Base-by-base conservation (phyloP, 2,888 invertebrate genomes). In the Dendrolimus houi region DNA sequence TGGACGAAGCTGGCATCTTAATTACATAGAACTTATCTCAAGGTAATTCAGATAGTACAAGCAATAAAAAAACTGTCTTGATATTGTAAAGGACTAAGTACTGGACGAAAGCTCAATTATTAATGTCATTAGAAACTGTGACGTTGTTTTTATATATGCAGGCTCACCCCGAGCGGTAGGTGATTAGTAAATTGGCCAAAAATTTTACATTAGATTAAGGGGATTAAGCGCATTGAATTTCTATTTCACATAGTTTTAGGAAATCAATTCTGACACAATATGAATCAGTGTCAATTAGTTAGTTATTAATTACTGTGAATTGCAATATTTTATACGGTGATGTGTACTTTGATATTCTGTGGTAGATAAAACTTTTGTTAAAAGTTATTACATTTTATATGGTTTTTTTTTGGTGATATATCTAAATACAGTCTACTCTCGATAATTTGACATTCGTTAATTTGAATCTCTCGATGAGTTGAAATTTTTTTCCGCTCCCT, bases 111-210 rank as follows among this genome's bases (percentile, higher is more conserved):
- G 73, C 62, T 68, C 59, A 63, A 69, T 56, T 60, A 64, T 64
- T 65, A 72, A 70, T 81, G 68, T 72, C 66, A 62, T 60, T 62
- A 68, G 10, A 12, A 12, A 10, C 47, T 47, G 65, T 69, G 69
- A 68, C 62, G 61, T 58, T 59, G 61, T 62, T 71, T 82, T 79
- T 83, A 83, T 83, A 83, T 68, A 66, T 29, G 29, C 29, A 29
- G 29, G 29, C 61, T 66, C 68, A 62, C 60, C 68, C 62, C 64
- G 58, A 65, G 60, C 64, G 59, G 62, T 58, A 53, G 64, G 64
- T 71, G 58, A 75, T 77, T 75, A 75, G 68, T 64, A 65, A 74
- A 75, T 64, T 63, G 64, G 67, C 60, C 40, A 41, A 67, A 64
- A 64, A 59, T 58, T 63, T 53, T 62, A 52, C 42, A 56, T 61